Conservation (phyloP, 2,888 invertebrate species). For the Megalurothrips usitatus region DNA sequence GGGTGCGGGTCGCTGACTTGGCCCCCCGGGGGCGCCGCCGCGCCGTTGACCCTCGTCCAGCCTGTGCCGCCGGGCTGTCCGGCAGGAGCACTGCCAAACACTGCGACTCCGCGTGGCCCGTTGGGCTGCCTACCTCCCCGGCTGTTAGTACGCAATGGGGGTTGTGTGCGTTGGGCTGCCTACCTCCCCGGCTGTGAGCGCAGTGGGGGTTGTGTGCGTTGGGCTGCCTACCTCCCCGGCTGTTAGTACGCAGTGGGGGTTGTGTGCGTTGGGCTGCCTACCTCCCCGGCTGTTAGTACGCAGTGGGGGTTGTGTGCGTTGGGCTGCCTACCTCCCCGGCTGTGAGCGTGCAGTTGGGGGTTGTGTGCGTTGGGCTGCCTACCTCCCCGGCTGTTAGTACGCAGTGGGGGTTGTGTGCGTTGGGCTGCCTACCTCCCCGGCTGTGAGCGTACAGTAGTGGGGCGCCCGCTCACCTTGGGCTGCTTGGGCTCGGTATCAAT, state of each 20-base stretch:
- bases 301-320: neutral
- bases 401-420: neutral
- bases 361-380: slow-evolving; percentile 3
- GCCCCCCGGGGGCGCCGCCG: too few species aligned
- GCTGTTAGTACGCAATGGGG: neutral
- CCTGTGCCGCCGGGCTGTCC: too few species aligned
- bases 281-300: neutral
- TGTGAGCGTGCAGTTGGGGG: neutral
- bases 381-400: neutral
- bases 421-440: neutral
- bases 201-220: neutral
- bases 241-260: neutral
- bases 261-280: neutral
- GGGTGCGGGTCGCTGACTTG: slow-evolving; percentile 1
- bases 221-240: neutral
- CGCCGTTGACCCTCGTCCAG: too few species aligned
- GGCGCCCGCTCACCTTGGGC: neutral
- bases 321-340: neutral
- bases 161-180: neutral
- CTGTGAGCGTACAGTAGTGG: neutral
- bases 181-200: neutral
- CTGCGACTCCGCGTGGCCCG: neutral
- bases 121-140: neutral
- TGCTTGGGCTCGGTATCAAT: neutral
- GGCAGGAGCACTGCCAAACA: neutral